phyloP scores from a whole-genome alignment of 1,140 invertebrate species.

The Drosophila kanapiae region DNA sequence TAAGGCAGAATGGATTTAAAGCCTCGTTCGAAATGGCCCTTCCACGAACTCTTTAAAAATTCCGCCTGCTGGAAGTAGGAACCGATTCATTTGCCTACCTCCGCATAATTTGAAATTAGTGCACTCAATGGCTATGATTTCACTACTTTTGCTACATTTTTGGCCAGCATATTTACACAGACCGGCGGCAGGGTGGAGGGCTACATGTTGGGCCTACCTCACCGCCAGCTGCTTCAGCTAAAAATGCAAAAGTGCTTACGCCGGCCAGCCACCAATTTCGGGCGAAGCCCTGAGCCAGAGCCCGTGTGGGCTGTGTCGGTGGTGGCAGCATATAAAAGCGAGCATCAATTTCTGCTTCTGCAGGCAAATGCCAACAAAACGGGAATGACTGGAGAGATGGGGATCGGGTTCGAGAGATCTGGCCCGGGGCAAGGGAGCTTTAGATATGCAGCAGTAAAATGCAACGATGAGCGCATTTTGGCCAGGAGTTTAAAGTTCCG shows the following conservation, averaged over 20 bases:
- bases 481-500: slow-evolving; percentile 43
- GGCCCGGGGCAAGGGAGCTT: not conserved
- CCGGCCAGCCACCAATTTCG: slow-evolving; percentile 48
- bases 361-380: slow-evolving; percentile 30
- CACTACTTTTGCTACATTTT: slow-evolving; percentile 60
- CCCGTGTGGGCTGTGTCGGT: slow-evolving; percentile 11
- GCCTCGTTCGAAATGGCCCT: not conserved
- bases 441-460: slow-evolving; percentile 20
- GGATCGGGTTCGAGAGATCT: slow-evolving; percentile 14
- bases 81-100: slow-evolving; percentile 65
- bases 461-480: slow-evolving; percentile 45
- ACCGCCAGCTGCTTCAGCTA: slow-evolving; percentile 55
- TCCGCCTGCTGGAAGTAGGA: slow-evolving; percentile 7
- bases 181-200: not conserved
- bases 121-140: slow-evolving; percentile 79
- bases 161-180: slow-evolving; percentile 68
- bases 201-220: slow-evolving; percentile 31
- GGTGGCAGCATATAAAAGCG: slow-evolving; percentile 24
- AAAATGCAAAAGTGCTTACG: slow-evolving; percentile 75
- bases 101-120: slow-evolving; percentile 83
- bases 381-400: slow-evolving; percentile 9
- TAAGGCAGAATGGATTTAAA: not conserved
- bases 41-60: slow-evolving; percentile 24
- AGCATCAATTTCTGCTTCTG: slow-evolving; percentile 75
- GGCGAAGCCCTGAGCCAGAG: not conserved